Evolutionary conservation across 1,140 invertebrate genomes (phyloP).

Genomic region (Drosophila lowei): DNA sequence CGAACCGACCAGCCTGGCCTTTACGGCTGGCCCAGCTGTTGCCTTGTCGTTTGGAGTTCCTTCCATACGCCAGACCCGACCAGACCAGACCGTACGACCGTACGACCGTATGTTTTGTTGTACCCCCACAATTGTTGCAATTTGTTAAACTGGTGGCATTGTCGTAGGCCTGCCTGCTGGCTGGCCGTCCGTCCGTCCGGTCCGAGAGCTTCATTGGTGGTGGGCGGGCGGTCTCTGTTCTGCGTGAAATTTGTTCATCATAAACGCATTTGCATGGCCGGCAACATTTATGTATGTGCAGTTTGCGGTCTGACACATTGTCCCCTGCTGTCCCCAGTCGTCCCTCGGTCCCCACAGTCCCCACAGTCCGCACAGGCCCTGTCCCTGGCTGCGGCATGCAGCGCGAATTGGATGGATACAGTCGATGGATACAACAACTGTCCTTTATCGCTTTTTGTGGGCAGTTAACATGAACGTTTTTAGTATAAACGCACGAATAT

Average conservation of each 20-base stretch:
- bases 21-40: slow-evolving; percentile 43
- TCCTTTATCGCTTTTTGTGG: slow-evolving; percentile 78
- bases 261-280: slow-evolving; percentile 69
- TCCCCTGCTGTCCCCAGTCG: neutral
- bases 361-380: too few relatives aligned
- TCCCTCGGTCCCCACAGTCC: neutral
- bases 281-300: slow-evolving; percentile 49
- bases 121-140: slow-evolving; percentile 51
- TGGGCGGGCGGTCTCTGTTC: slow-evolving; percentile 34
- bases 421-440: slow-evolving; percentile 59
- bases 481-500: slow-evolving; percentile 39
- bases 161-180: neutral
- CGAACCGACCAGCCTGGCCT: slow-evolving; percentile 4
- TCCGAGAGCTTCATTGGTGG: neutral
- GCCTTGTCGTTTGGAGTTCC: slow-evolving; percentile 37
- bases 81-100: too few relatives aligned
- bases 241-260: slow-evolving; percentile 76
- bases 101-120: neutral
- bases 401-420: slow-evolving; percentile 6
- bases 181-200: slow-evolving; percentile 2
- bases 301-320: slow-evolving; percentile 70
- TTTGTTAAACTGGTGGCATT: slow-evolving; percentile 43
- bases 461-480: slow-evolving; percentile 70
- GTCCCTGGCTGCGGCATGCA: slow-evolving; percentile 12
- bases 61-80: slow-evolving; percentile 32